Percentiles rank a stretch among this genome's conserved stretches.
Conservation (phyloP, 2,888 invertebrate genomes). For the Strigamia maritima region DNA sequence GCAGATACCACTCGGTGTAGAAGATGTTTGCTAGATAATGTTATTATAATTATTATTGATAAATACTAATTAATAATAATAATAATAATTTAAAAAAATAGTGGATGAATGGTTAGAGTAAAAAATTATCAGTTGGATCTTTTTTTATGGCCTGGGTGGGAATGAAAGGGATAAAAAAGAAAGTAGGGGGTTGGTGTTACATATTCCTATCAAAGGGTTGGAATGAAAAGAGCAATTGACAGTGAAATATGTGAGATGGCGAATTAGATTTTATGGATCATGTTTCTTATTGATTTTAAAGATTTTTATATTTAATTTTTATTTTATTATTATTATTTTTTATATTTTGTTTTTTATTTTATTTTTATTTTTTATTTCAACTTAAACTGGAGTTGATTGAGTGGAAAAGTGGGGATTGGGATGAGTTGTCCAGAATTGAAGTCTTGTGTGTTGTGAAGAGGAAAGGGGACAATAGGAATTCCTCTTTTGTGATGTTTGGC, state of each 20-base stretch:
- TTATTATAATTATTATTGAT: no score
- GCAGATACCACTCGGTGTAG: no score
- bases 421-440: background rate
- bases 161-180: background rate
- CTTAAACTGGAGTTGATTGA: background rate
- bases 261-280: background rate
- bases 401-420: background rate
- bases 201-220: background rate
- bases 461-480: background rate
- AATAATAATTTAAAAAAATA: no score
- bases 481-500: background rate
- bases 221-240: background rate
- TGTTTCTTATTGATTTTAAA: background rate
- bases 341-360: no score
- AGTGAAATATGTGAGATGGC: background rate
- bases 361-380: background rate
- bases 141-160: background rate
- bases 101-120: background rate
- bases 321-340: no score
- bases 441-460: background rate
- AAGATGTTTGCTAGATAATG: no score
- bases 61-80: no score
- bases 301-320: background rate
- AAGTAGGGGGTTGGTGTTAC: background rate
- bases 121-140: background rate